Evolutionary conservation across 2,888 invertebrate genomes (phyloP).

Genomic region (Xiphydria camelus): DNA sequence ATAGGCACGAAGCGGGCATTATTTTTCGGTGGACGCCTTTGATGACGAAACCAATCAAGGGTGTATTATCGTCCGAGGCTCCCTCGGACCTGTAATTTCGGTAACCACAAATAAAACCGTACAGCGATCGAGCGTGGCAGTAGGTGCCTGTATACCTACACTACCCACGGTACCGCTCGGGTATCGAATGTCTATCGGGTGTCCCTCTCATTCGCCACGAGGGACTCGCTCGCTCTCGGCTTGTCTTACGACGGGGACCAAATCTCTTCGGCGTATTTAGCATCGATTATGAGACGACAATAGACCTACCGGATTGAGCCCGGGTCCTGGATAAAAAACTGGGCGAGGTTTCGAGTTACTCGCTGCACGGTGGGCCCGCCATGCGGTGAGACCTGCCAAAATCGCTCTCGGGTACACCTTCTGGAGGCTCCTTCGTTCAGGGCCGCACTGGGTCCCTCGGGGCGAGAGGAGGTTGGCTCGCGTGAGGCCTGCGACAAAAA

Average conservation of each 20-base stretch:
- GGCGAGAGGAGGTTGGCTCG: too few species aligned
- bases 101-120: constrained; percentile 40
- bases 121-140: constrained; percentile 14
- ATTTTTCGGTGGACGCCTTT: too few species aligned
- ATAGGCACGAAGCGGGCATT: too few species aligned
- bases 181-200: constrained; percentile 39
- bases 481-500: too few species aligned
- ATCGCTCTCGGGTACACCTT: constrained; percentile 31
- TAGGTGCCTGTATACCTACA: too few species aligned
- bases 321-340: constrained; percentile 19
- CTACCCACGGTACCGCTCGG: constrained; percentile 21
- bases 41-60: neutral
- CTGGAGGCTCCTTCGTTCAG: too few species aligned
- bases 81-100: constrained; percentile 36
- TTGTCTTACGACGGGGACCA: constrained; percentile 7
- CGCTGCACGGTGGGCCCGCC: constrained; percentile 31
- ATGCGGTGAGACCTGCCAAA: constrained; percentile 28
- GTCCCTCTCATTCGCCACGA: constrained; percentile 18
- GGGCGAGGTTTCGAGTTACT: constrained; percentile 36
- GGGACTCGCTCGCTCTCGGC: constrained; percentile 4
- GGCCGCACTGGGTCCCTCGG: neutral
- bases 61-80: neutral
- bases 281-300: constrained; percentile 51
- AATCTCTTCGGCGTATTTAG: constrained; percentile 39
- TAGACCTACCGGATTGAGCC: constrained; percentile 44